Conservation (phyloP, 2,888 invertebrate species). For the Ormyrus thymus region DNA sequence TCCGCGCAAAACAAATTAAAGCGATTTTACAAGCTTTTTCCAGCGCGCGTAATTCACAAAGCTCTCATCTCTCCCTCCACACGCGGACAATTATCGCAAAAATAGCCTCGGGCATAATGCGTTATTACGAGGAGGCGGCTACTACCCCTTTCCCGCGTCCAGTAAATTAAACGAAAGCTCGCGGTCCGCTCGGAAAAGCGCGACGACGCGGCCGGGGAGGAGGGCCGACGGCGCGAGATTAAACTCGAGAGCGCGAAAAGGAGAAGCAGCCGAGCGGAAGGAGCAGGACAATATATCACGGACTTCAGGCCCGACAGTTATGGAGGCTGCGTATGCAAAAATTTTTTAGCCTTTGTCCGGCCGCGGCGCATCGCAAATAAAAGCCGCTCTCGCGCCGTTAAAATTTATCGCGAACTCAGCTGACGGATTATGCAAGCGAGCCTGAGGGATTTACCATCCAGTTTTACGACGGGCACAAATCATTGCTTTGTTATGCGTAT, state of each 20-base stretch:
- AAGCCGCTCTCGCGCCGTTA: conserved; percentile 18
- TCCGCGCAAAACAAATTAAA: not conserved
- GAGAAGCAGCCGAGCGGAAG: conserved; percentile 53
- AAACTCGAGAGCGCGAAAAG: conserved; percentile 17
- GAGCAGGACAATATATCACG: conserved; percentile 52
- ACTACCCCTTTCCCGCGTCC: no score
- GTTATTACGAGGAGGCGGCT: not conserved
- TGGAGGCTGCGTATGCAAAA: conserved; percentile 56
- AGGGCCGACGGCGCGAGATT: no score
- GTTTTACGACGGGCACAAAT: conserved; percentile 52
- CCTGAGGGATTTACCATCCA: conserved; percentile 42
- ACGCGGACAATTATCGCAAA: conserved; percentile 1
- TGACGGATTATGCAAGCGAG: conserved; percentile 50
- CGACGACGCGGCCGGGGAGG: no score
- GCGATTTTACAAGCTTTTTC: not conserved
- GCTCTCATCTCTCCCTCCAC: not conserved
- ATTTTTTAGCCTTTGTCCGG: conserved; percentile 43
- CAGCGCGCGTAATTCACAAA: no score
- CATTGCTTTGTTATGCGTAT: conserved; percentile 38
- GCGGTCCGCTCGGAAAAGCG: no score
- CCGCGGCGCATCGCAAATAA: conserved; percentile 37
- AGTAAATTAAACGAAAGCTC: conserved; percentile 11
- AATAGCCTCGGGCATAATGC: conserved; percentile 6
- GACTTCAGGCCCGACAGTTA: conserved; percentile 39
- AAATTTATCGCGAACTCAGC: conserved; percentile 54